Conservation (phyloP, 2,113 vertebrate genomes). For the Cacatua alba region DNA sequence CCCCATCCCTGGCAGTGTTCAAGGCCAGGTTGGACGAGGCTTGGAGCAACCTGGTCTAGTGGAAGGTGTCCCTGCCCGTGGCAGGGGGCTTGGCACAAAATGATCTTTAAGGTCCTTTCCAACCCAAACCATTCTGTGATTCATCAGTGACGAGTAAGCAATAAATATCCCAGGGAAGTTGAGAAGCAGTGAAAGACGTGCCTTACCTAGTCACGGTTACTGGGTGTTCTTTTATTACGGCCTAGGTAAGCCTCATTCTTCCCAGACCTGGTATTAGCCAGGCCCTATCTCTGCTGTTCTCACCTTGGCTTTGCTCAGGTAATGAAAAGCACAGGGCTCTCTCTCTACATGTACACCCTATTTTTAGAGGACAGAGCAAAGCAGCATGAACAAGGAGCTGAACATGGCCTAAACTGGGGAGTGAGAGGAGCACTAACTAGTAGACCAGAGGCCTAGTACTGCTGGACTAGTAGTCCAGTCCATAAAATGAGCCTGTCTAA, state of each 20-base stretch:
- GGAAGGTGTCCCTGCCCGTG: neutral
- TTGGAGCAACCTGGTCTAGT: neutral
- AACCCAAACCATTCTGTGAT: neutral
- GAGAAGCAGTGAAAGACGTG: neutral
- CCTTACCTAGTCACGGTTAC: neutral
- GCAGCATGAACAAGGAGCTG: neutral
- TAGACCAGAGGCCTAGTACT: neutral
- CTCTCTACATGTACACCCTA: accelerated
- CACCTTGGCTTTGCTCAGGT: neutral
- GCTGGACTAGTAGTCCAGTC: neutral
- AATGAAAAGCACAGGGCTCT: neutral
- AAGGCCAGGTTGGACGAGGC: accelerated
- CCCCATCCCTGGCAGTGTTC: neutral
- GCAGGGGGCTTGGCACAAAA: neutral
- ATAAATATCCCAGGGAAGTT: neutral
- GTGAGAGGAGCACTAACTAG: neutral
- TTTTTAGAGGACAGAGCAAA: neutral
- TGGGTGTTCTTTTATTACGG: neutral
- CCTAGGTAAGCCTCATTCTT: neutral
- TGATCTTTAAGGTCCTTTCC: neutral
- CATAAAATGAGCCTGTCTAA: neutral
- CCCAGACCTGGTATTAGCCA: neutral
- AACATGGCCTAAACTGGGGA: neutral
- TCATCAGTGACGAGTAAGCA: neutral
- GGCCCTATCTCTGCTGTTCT: neutral